A percentile compares a stretch with the other conserved stretches of the same genome.
Conservation (phyloP, 2,888 invertebrate genomes). For the Mactromeris polynyma region DNA sequence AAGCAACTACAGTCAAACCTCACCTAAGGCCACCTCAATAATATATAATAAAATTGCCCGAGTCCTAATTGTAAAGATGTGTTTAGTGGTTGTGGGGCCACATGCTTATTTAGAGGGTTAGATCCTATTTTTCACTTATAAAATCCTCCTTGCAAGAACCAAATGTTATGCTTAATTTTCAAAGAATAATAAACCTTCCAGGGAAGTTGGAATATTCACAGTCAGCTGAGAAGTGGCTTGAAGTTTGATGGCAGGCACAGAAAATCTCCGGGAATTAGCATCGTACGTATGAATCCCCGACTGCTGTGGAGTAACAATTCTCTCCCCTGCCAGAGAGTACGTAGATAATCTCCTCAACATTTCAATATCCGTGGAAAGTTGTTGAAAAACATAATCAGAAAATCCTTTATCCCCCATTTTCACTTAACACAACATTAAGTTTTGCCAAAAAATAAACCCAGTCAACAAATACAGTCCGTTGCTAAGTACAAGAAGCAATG, state of each 20-base stretch:
- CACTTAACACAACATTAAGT: too few relatives aligned
- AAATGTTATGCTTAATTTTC: too few relatives aligned
- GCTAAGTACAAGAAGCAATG: too few relatives aligned
- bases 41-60: too few relatives aligned
- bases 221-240: background rate
- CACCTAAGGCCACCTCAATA: too few relatives aligned
- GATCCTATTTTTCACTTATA: too few relatives aligned
- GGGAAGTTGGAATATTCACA: slow-evolving; percentile 24
- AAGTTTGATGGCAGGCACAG: slow-evolving; percentile 33
- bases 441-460: background rate
- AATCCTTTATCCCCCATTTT: slow-evolving; percentile 18
- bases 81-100: too few relatives aligned
- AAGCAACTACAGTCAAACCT: too few relatives aligned
- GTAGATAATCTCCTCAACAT: slow-evolving; percentile 42
- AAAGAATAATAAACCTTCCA: slow-evolving; percentile 45
- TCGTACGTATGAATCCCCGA: slow-evolving; percentile 49
- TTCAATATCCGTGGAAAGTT: slow-evolving; percentile 32
- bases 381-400: slow-evolving; percentile 45
- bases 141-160: too few relatives aligned
- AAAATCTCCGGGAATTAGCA: slow-evolving; percentile 54
- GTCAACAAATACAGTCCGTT: background rate
- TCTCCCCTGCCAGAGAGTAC: slow-evolving; percentile 37
- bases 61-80: too few relatives aligned
- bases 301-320: slow-evolving; percentile 34
- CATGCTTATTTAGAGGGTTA: too few relatives aligned